Evolutionary conservation across 2,113 vertebrate species (phyloP), one percentile per base, ranked within the genome.

Genomic region (Lipotes vexillifer): DNA sequence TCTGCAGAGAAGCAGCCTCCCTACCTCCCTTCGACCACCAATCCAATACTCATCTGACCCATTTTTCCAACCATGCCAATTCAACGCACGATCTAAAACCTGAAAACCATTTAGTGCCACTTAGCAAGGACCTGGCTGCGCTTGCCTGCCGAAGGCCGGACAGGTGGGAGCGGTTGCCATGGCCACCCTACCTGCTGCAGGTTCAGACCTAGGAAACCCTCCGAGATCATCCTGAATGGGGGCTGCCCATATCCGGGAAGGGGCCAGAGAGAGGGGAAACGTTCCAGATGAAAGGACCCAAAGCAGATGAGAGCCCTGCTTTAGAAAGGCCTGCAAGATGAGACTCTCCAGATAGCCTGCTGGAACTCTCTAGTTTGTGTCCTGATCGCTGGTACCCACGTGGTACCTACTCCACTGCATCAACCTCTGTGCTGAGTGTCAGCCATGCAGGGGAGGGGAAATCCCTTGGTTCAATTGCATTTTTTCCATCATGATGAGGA

Each of bases 401-500:
- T 41, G 36, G 61, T 86, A 72, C 86, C 72, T 72, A 36, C 52
- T 25, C 71, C 88, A 29, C 63, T 55, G 84, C 59, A 10, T 59
- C 21, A 49, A 44, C 31, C 78, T 44, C 29, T 49, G 59, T 75
- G 61, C 31, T 36, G 29, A 75, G 80, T 6, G 18, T 83, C 63
- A 80, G 86, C 84, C 61, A 31, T 49, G 63, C 0, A 33, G 49
- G 12, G 41, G 29, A 63, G 52, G 74, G 94, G 61, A 44, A 83
- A 78, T 57, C 82, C 33, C 93, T 94, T 83, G 83, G 90, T 96
- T 95, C 93, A 92, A 65, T 94, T 96, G 96, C 27, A 97, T 98
- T 98, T 98, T 99, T 98, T 98, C 99, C 99, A 99, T 98, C 98
- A 99, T 96, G 98, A 96, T 94, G 97, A 97, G 83, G 92, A 97